Evolutionary conservation across 2,888 invertebrate species (phyloP).

Genomic region (Dynastes hyllus): DNA sequence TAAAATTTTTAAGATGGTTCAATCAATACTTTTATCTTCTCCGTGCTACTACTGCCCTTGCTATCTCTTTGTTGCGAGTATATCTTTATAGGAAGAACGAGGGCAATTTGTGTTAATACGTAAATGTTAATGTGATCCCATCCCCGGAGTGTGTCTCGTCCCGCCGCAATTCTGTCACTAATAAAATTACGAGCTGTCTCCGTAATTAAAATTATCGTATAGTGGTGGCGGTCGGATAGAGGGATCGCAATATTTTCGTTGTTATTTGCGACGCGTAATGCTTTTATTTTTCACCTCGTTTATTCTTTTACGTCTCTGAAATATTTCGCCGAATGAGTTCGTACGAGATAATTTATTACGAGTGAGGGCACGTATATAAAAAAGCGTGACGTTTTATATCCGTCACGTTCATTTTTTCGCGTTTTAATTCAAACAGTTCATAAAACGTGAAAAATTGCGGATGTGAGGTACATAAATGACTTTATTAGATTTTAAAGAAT

Average conservation of each 20-base stretch:
- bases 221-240: not conserved
- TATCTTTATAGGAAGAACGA: conserved; percentile 14
- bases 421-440: conserved; percentile 43
- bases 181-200: conserved; percentile 21
- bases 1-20: conserved; percentile 51
- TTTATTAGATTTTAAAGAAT: conserved; percentile 35
- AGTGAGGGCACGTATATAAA: conserved; percentile 26
- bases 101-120: conserved; percentile 24
- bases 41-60: conserved; percentile 23
- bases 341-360: conserved; percentile 45
- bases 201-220: conserved; percentile 29
- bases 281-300: conserved; percentile 48
- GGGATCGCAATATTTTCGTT: conserved; percentile 36
- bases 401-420: conserved; percentile 32
- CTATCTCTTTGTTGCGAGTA: conserved; percentile 1
- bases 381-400: conserved; percentile 34
- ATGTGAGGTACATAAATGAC: not conserved
- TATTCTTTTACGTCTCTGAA: conserved; percentile 43
- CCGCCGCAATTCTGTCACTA: conserved; percentile 6
- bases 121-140: conserved; percentile 26
- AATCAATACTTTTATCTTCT: conserved; percentile 52
- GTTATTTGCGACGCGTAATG: conserved; percentile 34
- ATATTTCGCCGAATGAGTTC: conserved; percentile 38
- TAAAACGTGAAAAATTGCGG: conserved; percentile 31
- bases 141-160: not conserved